A percentile compares a stretch with the other conserved stretches of the same genome.
phyloP scores from a whole-genome alignment of 2,113 vertebrate species.

The Thamnaconus septentrionalis region DNA sequence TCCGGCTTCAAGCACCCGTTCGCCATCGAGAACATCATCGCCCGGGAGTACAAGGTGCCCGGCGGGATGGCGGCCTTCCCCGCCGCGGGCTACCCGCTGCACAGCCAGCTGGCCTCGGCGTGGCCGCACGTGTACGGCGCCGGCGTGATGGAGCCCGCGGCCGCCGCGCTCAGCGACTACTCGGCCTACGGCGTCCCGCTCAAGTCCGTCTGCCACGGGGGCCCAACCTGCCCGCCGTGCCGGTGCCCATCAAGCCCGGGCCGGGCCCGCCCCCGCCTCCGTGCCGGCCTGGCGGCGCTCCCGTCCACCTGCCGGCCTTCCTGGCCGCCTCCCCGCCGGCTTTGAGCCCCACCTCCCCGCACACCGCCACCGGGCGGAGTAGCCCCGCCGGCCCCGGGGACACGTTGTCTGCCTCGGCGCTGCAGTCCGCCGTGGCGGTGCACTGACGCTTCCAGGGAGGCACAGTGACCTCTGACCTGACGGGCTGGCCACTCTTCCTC shows the following conservation, averaged over 20 bases:
- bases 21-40: conserved; percentile 95
- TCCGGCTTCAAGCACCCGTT: conserved; percentile 95
- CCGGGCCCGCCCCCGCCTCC: conserved; percentile 73
- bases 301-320: conserved; percentile 82
- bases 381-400: conserved; percentile 86
- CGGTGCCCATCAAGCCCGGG: conserved; percentile 89
- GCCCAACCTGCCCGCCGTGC: conserved; percentile 90
- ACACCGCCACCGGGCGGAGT: conserved; percentile 84
- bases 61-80: conserved; percentile 87
- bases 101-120: conserved; percentile 82
- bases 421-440: conserved; percentile 83
- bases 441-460: conserved; percentile 75
- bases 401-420: conserved; percentile 77
- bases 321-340: conserved; percentile 85
- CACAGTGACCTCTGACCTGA: neutral
- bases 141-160: conserved; percentile 81
- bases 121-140: conserved; percentile 90
- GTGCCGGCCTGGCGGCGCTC: conserved; percentile 76
- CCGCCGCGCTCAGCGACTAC: conserved; percentile 84
- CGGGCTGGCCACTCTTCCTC: no score
- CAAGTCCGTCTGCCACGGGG: conserved; percentile 87
- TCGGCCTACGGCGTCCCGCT: conserved; percentile 84
- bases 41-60: conserved; percentile 92
- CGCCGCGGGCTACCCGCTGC: conserved; percentile 82
- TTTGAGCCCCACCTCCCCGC: conserved; percentile 86